phyloP scores from a whole-genome alignment of 2,113 vertebrate species.

The Misgurnus mizolepis region DNA sequence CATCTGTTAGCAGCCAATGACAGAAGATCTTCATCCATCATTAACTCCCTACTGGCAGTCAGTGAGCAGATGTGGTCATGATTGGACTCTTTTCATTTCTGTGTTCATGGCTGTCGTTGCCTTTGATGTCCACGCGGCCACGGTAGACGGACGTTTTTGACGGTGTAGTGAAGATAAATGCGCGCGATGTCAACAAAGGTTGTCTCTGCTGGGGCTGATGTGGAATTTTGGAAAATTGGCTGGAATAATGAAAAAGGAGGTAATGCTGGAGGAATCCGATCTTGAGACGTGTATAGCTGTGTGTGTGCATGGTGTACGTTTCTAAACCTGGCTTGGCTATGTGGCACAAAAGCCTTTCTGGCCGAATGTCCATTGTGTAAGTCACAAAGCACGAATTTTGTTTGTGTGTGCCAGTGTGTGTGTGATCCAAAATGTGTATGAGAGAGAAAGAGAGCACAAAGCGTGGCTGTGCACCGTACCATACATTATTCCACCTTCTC shows the following conservation, averaged over 20 bases:
- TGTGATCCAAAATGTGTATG: not conserved
- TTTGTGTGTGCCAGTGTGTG: not conserved
- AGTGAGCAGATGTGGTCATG: conserved; percentile 18
- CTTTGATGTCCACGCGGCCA: conserved; percentile 16
- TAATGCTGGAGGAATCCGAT: conserved; percentile 16
- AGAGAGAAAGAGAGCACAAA: conserved; percentile 22
- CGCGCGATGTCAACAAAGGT: not conserved
- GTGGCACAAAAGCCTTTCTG: conserved; percentile 30
- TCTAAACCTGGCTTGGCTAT: conserved; percentile 34
- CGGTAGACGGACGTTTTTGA: not conserved
- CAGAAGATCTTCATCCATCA: conserved; percentile 31
- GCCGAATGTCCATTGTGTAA: conserved; percentile 32
- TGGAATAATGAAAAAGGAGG: not conserved
- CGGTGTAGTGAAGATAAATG: not conserved
- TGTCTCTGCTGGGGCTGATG: not conserved
- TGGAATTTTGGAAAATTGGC: conserved; percentile 1
- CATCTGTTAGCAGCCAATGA: conserved; percentile 27
- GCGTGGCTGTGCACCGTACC: conserved; percentile 32
- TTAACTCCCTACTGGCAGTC: conserved; percentile 24
- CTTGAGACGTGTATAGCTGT: conserved; percentile 1
- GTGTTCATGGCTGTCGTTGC: not conserved
- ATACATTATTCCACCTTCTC: conserved; percentile 44
- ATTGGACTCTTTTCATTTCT: conserved; percentile 19
- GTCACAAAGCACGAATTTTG: conserved; percentile 38
- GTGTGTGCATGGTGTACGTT: not conserved